Base-by-base conservation (phyloP, 2,888 invertebrate genomes). In the Ornithoptera priamus region DNA sequence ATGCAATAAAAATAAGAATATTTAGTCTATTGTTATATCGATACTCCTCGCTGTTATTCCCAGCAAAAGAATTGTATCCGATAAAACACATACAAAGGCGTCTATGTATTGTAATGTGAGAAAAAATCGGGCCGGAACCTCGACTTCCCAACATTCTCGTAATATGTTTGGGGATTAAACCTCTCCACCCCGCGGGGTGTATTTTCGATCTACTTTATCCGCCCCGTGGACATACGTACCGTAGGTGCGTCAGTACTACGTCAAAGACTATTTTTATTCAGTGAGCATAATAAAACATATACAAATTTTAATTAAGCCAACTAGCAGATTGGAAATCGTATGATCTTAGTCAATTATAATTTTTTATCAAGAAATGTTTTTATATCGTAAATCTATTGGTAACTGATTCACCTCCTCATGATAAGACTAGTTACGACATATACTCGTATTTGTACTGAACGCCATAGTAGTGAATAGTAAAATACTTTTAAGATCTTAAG, bases 161-260 rank as follows among this genome's bases (percentile, higher is more conserved):
- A 88, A 88, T 90, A 90, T 88, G 88, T 89, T 88, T 84, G 86
- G 89, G 88, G 86, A 87, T 86, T 84, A 79, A 73, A 80, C 79
- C 84, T 82, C 77, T 74, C 81, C 83, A 79, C 76, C 85, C 80
- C 80, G 74, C 76, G 74, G 85, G 86, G 85, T 81, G 88, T 82
- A 90, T 90, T 90, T 90, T 88, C 89, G 86, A 88, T 88, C 86
- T 86, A 85, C 83, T 84, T 77, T 84, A 85, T 73, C 77, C 81
- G 83, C 84, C 77, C 77, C 81, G 80, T 83, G 88, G 88, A 88
- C 88, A 87, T 88, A 88, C 88, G 86, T 86, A 84, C 82, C 78
- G 76, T 81, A 82, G 84, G 85, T 85, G 85, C 80, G 84, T 81
- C 74, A 61, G 69, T 67, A 72, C 71, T 65, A 57, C 62, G 70